Base-by-base conservation (phyloP, 1,140 invertebrate species). In the Heliothis virescens region DNA sequence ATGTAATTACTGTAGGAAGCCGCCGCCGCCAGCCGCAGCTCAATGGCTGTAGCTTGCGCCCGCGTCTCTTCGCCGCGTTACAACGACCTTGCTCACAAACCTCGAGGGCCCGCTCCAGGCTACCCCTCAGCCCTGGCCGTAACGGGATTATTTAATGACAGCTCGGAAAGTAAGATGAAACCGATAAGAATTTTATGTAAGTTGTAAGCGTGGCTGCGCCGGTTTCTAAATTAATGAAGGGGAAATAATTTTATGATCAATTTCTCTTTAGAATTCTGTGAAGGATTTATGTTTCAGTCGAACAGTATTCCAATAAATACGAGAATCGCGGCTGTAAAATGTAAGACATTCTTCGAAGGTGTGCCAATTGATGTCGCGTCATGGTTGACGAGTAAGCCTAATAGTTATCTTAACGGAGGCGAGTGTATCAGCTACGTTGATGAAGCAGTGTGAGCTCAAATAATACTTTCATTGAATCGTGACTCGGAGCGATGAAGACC, bases 131-230 rank as follows among this genome's bases (percentile, higher is more conserved):
- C 55, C 18, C 16, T 60, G 41, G 48, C 34, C 63, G 26, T 82
- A 84, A 82, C 77, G 82, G 80, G 57, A 82, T 50, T 79, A 48
- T 78, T 81, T 79, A 79, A 82, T 71, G 65, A 59, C 73, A 79
- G 57, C 53, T 81, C 62, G 10, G 29, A 59, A 47, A 73, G 55
- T 71, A 57, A 57, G 71, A 79, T 73, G 18, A 57, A 41, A 52
- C 15, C 13, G 18, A 72, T 55, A 47, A 48, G 21, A 57, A 55
- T 80, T 65, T 67, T 55, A 65, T 26, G 52, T 79, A 48, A 67
- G 16, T 69, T 71, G 21, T 34, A 50, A 21, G 63, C 50, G 63
- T 48, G 16, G 63, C 47, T 48, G 63, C 7, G 29, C 3, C 7
- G 10, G 16, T 67, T 50, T 67, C 9, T 41, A 18, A 50, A 50